Evolutionary conservation across 1,140 invertebrate genomes (phyloP).

Genomic region (Oncopeltus fasciatus): DNA sequence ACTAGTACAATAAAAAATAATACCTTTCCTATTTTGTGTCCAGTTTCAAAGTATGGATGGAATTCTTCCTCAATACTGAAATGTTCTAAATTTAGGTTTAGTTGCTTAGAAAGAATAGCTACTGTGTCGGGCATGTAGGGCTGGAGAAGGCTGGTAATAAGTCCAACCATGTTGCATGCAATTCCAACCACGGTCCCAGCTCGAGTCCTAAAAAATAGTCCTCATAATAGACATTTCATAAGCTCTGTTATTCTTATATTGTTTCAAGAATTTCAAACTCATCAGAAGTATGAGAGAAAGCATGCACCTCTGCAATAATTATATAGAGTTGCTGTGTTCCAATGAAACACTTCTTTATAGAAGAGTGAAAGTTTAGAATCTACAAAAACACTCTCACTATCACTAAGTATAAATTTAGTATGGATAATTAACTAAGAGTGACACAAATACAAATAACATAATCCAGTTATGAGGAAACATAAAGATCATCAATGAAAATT

Average conservation of each 20-base stretch:
- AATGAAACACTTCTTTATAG: too few relatives aligned
- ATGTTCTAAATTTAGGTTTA: conserved; percentile 41
- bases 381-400: too few relatives aligned
- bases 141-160: conserved; percentile 66
- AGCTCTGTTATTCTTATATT: not conserved
- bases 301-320: too few relatives aligned
- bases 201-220: conserved; percentile 38
- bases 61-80: conserved; percentile 36
- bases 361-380: too few relatives aligned
- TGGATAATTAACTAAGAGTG: too few relatives aligned
- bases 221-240: not conserved
- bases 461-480: too few relatives aligned
- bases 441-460: too few relatives aligned
- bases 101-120: conserved; percentile 49
- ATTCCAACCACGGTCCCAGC: conserved; percentile 77
- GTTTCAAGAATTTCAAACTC: not conserved
- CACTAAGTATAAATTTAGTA: too few relatives aligned
- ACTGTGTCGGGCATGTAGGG: conserved; percentile 86
- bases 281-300: not conserved
- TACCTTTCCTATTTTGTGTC: conserved; percentile 82
- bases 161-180: conserved; percentile 68
- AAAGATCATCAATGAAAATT: too few relatives aligned
- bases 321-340: too few relatives aligned
- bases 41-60: conserved; percentile 48
- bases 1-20: too few relatives aligned